Evolutionary conservation across 2,797 vertebrate species (phyloP).

Genomic region (Cyprinodon diabolis): DNA sequence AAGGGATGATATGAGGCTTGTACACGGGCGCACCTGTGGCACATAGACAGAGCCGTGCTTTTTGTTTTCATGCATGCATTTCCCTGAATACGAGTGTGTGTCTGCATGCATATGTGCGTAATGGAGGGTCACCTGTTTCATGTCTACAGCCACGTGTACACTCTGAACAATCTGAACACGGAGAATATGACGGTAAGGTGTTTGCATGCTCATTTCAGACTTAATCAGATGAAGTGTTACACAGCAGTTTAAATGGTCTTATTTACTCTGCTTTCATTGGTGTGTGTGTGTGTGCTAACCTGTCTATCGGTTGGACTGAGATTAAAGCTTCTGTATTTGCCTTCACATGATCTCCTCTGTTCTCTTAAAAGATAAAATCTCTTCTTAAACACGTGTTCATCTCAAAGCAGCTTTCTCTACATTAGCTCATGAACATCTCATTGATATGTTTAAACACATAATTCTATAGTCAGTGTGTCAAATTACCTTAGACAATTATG

Average conservation of each 20-base stretch:
- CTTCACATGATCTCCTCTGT: constrained; percentile 3
- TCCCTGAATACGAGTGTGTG: constrained; percentile 29
- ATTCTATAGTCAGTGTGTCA: constrained; percentile 38
- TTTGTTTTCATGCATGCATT: constrained; percentile 38
- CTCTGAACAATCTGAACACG: constrained; percentile 74
- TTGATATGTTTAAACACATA: constrained; percentile 47
- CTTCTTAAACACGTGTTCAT: constrained; percentile 29
- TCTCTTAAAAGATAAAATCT: constrained; percentile 21
- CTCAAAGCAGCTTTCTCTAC: constrained; percentile 29
- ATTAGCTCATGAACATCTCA: constrained; percentile 45
- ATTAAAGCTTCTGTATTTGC: background rate
- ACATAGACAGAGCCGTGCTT: constrained; percentile 40
- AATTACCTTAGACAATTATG: constrained; percentile 40
- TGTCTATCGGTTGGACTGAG: background rate
- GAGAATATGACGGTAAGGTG: constrained; percentile 80
- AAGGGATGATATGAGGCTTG: constrained; percentile 54
- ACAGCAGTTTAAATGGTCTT: background rate
- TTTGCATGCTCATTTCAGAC: constrained; percentile 29
- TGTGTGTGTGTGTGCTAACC: constrained; percentile 12
- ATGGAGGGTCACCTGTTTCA: constrained; percentile 81
- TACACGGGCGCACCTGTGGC: constrained; percentile 71
- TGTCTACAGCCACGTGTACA: constrained; percentile 79
- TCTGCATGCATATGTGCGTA: constrained; percentile 35
- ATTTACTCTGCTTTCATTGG: background rate
- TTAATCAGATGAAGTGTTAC: constrained; percentile 17